Evolutionary conservation across 2,797 vertebrate species (phyloP), one percentile per base, ranked within the genome.

Genomic region (Micromesistius poutassou): DNA sequence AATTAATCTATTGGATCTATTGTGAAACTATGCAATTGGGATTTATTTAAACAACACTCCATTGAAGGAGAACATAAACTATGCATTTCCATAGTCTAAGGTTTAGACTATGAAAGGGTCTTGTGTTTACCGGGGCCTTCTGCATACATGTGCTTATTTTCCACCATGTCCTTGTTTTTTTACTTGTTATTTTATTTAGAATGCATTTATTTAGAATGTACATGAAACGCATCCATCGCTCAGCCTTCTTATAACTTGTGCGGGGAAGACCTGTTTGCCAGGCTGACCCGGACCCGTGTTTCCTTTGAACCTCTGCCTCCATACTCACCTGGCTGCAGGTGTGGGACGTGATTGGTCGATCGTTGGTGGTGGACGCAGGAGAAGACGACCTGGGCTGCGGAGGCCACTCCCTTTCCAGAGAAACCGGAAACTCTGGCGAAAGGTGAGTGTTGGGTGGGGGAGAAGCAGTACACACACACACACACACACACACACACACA

Each of bases 301-400:
- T 42, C 40, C 12, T 42, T 16, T 42, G 13, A 55, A 55, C 16
- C 5, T 22, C 46, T 19, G 6, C 46, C 46, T 55, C 46, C 46
- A 19, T 9, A 22, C 62, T 68, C 62, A 2, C 25, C 12, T 0
- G 0, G 30, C 71, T 74, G 76, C 87, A 98, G 97, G 96, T 98
- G 0, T 95, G 94, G 94, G 95, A 98, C 9, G 93, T 98, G 87
- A 97, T 98, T 74, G 97, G 97, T 14, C 95, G 96, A 19, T 97
- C 97, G 1, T 89, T 98, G 88, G 96, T 97, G 30, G 91, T 98
- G 16, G 95, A 96, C 0, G 91, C 92, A 0, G 90, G 89, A 1
- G 94, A 96, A 85, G 97, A 98, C 2, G 97, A 98, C 83, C 90
- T 98, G 87, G 97, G 97, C 33, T 89, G 7, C 6, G 95, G 96